Evolutionary conservation across 2,888 invertebrate species (phyloP), one percentile per base, ranked within the genome.

Genomic region (Nowickia ferox): DNA sequence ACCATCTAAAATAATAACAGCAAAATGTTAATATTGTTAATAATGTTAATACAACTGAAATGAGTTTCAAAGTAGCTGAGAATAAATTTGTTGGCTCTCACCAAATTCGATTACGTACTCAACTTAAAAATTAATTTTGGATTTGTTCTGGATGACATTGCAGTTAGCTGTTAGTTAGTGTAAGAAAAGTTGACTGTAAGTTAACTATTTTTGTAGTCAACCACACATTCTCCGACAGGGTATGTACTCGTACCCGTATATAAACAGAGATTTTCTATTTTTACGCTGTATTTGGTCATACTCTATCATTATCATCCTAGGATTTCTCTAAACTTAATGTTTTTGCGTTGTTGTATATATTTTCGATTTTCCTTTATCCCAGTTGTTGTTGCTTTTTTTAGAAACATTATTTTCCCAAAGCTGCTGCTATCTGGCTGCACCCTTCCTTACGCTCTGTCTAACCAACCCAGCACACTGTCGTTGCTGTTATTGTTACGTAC

Each of bases 391-490:
- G 69, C 40, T 84, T 65, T 74, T 78, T 75, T 76, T 75, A 83
- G 74, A 86, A 83, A 80, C 55, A 55, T 76, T 83, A 86, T 83
- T 86, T 86, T 86, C 83, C 86, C 83, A 86, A 86, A 85, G 85
- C 81, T 69, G 68, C 72, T 69, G 74, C 48, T 80, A 57, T 22
- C 53, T 48, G 59, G 77, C 83, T 84, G 83, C 83, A 84, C 83
- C 83, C 83, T 84, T 76, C 69, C 82, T 75, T 78, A 71, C 61
- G 42, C 30, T 17, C 40, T 30, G 30, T 30, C 30, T 17, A 11
- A 55, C 42, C 10, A 57, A 22, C 55, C 59, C 40, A 38, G 40
- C 55, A 17, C 55, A 74, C 19, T 68, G 65, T 57, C 55, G 13
- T 71, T 57, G 22, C 42, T 30, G 15, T 66, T 77, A 3, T 66